These are phyloP conservation scores for Halcyon chelicuti DNA, from an alignment of 2,797 vertebrate species.

Conservation along the genomic window DNA sequence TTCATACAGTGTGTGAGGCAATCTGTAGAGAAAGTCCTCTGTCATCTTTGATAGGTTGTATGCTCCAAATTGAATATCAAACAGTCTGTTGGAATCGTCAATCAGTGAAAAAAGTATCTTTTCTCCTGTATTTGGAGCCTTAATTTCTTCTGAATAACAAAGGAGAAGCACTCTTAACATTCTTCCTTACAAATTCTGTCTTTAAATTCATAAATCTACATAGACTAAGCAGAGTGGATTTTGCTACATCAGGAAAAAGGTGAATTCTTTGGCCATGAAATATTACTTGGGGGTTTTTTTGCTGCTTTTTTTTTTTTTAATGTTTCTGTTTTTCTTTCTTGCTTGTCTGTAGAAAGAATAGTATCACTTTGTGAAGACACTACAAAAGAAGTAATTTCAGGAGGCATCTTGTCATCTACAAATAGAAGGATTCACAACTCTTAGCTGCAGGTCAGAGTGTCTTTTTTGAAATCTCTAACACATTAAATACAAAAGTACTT, in stretches of 20 bases:
- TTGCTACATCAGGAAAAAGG: not conserved
- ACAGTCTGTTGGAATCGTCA: not conserved
- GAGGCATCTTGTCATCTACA: not conserved
- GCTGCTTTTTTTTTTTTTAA: not conserved
- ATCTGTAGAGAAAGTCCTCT: not conserved
- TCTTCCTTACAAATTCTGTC: not conserved
- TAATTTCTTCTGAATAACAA: conserved; percentile 7
- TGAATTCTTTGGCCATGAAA: conserved; percentile 5
- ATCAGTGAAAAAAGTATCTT: not conserved
- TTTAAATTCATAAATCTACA: not conserved
- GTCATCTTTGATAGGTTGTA: not conserved
- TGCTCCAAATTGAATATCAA: conserved; percentile 24
- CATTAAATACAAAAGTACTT: not conserved
- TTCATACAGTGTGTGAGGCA: not conserved
- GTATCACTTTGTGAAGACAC: not conserved
- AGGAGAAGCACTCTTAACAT: not conserved
- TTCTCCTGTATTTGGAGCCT: not conserved
- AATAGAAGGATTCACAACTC: not conserved
- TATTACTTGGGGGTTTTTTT: rapidly evolving
- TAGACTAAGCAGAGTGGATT: not conserved
- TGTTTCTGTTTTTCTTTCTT: not conserved
- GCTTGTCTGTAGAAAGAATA: not conserved
- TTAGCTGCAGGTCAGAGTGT: not conserved
- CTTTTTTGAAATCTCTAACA: not conserved
- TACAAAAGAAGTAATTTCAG: conserved; percentile 26